Evolutionary conservation across 2,113 vertebrate species (phyloP), one percentile per base, ranked within the genome.

Genomic region (Hyaena hyaena): DNA sequence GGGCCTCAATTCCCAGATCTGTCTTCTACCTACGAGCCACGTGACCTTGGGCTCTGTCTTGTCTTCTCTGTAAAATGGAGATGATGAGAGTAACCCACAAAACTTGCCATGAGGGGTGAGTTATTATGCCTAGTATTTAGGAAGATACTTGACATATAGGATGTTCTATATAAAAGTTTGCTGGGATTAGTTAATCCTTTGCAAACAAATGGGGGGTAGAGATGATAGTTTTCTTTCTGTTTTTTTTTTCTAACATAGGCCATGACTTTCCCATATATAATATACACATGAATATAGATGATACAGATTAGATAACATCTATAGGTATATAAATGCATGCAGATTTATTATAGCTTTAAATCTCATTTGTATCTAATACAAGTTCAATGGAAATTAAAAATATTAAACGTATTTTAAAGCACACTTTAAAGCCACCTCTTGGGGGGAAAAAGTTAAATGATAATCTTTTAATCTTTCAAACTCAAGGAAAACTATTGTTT

Each of bases 381-480:
- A 50, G 48, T 55, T 50, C 35, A 80, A 35, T 23, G 61, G 12
- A 12, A 93, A 92, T 93, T 93, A 66, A 96, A 80, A 86, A 11
- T 91, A 79, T 39, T 55, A 79, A 93, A 71, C 7, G 15, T 93
- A 87, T 89, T 89, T 97, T 88, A 92, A 97, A 93, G 73, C 10
- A 48, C 0, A 88, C 2, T 88, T 81, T 88, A 90, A 91, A 88
- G 50, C 0, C 2, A 86, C 5, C 11, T 88, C 66, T 63, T 82
- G 7, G 43, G 15, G 3, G 0, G 50, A 53, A 5, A 48, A n/a
- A 83, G 43, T 21, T 87, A 48, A 63, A 92, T 73, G 63, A 91
- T 82, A 11, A 58, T 82, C 21, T 95, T 94, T 88, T 69, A 95
- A 76, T 79, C 77, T 97, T 96, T 94, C 55, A 84, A 81, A 89